These are phyloP conservation scores for Glyptemys insculpta DNA, from an alignment of 2,797 vertebrate genomes.

Conservation along the genomic window DNA sequence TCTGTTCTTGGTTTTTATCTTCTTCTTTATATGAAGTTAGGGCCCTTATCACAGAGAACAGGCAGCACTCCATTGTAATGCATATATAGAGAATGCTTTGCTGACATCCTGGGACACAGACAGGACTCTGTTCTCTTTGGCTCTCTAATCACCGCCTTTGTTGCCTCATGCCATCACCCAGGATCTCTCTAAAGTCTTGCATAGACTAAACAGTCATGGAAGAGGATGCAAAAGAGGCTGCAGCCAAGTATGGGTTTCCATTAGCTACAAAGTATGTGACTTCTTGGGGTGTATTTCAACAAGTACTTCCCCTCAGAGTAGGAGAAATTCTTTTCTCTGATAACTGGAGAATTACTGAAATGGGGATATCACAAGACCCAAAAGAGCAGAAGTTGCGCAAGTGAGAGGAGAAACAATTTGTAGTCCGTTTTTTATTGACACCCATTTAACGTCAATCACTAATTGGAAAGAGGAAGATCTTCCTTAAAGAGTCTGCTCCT, in stretches of 20 bases:
- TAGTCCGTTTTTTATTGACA: neutral
- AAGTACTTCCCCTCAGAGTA: constrained; percentile 47
- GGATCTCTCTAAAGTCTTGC: constrained; percentile 38
- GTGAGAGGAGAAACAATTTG: neutral
- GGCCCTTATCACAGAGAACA: constrained; percentile 37
- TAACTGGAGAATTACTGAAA: constrained; percentile 36
- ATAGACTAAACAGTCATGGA: constrained; percentile 48
- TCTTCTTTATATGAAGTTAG: constrained; percentile 24
- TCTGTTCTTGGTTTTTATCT: constrained; percentile 48
- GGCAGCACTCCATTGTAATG: constrained; percentile 18
- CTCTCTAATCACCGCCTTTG: constrained; percentile 62
- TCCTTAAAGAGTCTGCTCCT: neutral
- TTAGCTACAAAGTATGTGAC: constrained; percentile 36
- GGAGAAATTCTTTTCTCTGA: constrained; percentile 34
- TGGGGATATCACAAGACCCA: rapidly evolving
- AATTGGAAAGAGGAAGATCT: constrained; percentile 1
- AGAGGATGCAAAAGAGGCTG: constrained; percentile 64
- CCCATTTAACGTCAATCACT: constrained; percentile 6
- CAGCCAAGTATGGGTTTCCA: constrained; percentile 57
- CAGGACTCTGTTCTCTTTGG: constrained; percentile 54
- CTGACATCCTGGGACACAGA: constrained; percentile 55
- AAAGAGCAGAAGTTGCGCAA: neutral
- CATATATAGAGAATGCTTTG: constrained; percentile 36
- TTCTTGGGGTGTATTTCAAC: constrained; percentile 68
- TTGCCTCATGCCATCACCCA: constrained; percentile 47